A percentile compares a stretch with the other conserved stretches of the same genome.
Conservation (phyloP, 1,140 invertebrate genomes). For the Psilanteris sp. region DNA sequence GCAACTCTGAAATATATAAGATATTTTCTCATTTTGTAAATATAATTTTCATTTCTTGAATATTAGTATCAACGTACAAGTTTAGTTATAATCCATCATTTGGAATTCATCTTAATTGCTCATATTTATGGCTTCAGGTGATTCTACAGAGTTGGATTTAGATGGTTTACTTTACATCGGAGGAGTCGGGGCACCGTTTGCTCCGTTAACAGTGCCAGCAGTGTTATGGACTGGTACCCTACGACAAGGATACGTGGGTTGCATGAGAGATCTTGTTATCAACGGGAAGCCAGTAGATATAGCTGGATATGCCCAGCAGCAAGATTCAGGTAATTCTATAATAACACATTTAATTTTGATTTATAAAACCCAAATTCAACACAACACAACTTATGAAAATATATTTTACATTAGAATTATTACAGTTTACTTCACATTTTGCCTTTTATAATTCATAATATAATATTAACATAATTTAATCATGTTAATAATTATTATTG, state of each 20-base stretch:
- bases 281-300: constrained; percentile 96
- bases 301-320: constrained; percentile 91
- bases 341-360: constrained; percentile 15
- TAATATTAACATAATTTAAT: too few species aligned
- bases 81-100: background rate
- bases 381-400: too few species aligned
- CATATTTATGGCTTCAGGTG: constrained; percentile 81
- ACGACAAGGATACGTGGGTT: constrained; percentile 95
- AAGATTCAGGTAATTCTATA: constrained; percentile 87
- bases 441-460: too few species aligned
- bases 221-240: constrained; percentile 95
- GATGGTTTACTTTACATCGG: constrained; percentile 95
- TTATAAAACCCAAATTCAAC: too few species aligned
- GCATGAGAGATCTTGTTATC: constrained; percentile 94
- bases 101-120: constrained; percentile 4
- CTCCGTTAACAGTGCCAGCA: constrained; percentile 87
- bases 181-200: constrained; percentile 88
- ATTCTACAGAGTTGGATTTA: constrained; percentile 91
- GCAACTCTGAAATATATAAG: too few species aligned
- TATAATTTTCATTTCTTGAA: background rate
- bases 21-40: too few species aligned
- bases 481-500: too few species aligned
- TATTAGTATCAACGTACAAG: background rate
- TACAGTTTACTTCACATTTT: too few species aligned
- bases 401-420: too few species aligned